Base-by-base conservation (phyloP, 1,140 invertebrate species). In the Prorops nasuta region DNA sequence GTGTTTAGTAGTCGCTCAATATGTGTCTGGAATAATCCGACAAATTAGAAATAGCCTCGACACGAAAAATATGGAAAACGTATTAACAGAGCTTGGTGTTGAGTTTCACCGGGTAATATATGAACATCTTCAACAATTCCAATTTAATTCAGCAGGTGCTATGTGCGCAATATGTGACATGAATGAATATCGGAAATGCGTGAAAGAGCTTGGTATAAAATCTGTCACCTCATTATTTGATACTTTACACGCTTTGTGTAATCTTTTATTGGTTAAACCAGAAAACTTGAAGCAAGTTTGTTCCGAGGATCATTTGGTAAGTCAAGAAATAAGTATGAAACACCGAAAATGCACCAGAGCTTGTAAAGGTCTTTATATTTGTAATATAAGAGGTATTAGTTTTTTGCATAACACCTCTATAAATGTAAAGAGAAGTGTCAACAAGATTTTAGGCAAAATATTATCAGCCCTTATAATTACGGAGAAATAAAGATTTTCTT, bases 111-210 rank as follows among this genome's bases (percentile, higher is more conserved):
- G 94, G 48, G 87, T 94, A n/a, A 89, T 98, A 44, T 95, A 94
- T 64, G 94, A 98, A 60, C 96, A 99, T 78, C 79, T 98, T 32
- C 87, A 92, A 57, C 91, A 93, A 62, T 98, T 93, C 81, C 91
- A 94, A 66, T 99, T 96, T 66, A 98, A 94, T 78, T 92, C 91
- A 15, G 86, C 93, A 49, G 96, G 94, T 46, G 96, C 94, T 2
- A 97, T 98, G 91, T 89, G 94, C 71, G 92, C 92, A 1, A 96
- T 99, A 53, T 98, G 94, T 79, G 97, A 99, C 81, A 90, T 99
- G 43, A 98, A 97, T 68, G 96, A 98, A 71, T 91, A 91, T 71
- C 81, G 94, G 21, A 93, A 86, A 70, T 92, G 86, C 78, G 86
- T 89, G 8, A 84, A 88, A 58, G 79, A 84, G 60, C 82, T 92